Evolutionary conservation across 2,797 vertebrate genomes (phyloP), one percentile per base, ranked within the genome.

Genomic region (Florisuga fusca): DNA sequence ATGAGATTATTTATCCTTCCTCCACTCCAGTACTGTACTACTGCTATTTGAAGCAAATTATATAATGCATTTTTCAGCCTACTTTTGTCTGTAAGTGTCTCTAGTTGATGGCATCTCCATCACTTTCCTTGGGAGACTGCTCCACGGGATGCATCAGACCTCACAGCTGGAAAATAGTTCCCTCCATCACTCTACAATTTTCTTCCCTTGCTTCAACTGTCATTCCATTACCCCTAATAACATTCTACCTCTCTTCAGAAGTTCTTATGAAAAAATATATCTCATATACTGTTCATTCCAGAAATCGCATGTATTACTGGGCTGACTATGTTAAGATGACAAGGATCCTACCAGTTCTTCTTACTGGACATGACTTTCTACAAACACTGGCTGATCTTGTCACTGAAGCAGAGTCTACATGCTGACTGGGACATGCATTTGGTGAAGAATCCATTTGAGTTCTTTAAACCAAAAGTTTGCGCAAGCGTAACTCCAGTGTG

Each of bases 151-250:
- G 8, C 59, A 81, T 86, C 51, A 78, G 43, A 55, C 80, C 75
- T 87, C 93, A 62, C 75, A 89, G 79, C 51, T 76, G 63, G 91
- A 86, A 86, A 91, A 94, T 1, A 73, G n/a, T n/a, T 91, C 17
- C 54, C 34, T 78, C 59, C 31, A 78, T 84, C 85, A 90, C 46
- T 43, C 82, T 86, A 75, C 69, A 81, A 67, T 84, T 95, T 90
- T 78, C 62, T 67, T 90, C 51, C 62, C 11, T 84, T 68, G 20
- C 72, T 87, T 93, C 87, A 87, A 74, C 79, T 90, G 55, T 59
- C 83, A 76, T 29, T 86, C 58, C 61, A 41, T 84, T 94, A 86
- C 43, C 53, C 19, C 34, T 58, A 91, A 66, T 69, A 72, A 86
- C 45, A 90, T 55, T 58, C n/a, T 68, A 88, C 43, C 27, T 27